phyloP scores from a whole-genome alignment of 2,113 vertebrate species.

The Lipophrys pholis region DNA sequence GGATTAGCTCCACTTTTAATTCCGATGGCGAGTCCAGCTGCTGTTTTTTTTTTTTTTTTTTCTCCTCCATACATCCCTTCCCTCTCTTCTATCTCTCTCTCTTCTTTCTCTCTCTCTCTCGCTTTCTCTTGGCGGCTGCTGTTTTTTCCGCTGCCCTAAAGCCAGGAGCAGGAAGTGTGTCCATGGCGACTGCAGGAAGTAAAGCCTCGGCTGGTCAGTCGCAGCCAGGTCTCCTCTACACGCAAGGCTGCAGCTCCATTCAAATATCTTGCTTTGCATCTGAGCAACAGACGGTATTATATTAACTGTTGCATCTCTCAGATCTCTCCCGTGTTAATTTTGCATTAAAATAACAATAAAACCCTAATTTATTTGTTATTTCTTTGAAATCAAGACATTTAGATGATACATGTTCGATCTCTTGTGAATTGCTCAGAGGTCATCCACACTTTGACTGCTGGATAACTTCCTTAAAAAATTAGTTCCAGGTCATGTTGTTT shows the following conservation, averaged over 20 bases:
- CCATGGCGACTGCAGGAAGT: slow-evolving; percentile 75
- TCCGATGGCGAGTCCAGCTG: slow-evolving; percentile 63
- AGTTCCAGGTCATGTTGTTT: too few species aligned
- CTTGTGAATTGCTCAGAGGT: too few species aligned
- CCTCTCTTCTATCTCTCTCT: slow-evolving; percentile 1
- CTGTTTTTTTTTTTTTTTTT: slow-evolving; percentile 37
- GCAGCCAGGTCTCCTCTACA: slow-evolving; percentile 54
- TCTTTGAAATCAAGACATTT: neutral
- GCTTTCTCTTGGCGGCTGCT: slow-evolving; percentile 11
- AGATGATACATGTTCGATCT: too few species aligned
- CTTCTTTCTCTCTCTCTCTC: slow-evolving; percentile 6
- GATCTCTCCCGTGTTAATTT: neutral
- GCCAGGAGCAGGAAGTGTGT: slow-evolving; percentile 73
- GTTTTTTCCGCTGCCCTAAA: slow-evolving; percentile 60
- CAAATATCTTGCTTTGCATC: slow-evolving; percentile 16
- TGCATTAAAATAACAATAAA: neutral
- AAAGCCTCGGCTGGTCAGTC: slow-evolving; percentile 48
- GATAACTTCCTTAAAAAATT: too few species aligned
- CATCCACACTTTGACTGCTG: too few species aligned
- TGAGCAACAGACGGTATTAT: neutral
- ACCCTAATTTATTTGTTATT: neutral
- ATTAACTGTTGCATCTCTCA: neutral
- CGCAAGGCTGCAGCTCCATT: slow-evolving; percentile 12
- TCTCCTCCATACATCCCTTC: slow-evolving; percentile 7
- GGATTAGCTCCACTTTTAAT: slow-evolving; percentile 61